Conservation (phyloP, 2,888 invertebrate genomes). For the Nemapogon koenigi region DNA sequence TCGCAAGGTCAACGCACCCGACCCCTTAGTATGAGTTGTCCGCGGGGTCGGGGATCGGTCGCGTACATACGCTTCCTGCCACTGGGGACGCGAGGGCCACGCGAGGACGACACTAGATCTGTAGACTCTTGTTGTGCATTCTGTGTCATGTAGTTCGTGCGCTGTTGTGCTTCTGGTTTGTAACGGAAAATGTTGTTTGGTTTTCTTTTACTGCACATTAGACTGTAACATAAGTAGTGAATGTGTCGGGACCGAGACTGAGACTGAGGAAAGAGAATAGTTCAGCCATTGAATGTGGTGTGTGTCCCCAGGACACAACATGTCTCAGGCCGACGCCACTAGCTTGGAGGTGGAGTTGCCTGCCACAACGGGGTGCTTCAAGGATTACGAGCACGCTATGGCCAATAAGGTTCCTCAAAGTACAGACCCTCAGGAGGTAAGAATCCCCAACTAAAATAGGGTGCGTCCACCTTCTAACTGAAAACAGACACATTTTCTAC, state of each 20-base stretch:
- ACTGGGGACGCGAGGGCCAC: slow-evolving; percentile 1
- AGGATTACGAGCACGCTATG: slow-evolving; percentile 76
- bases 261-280: too few species aligned
- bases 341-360: slow-evolving; percentile 81
- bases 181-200: slow-evolving; percentile 19
- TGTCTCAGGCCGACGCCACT: slow-evolving; percentile 88
- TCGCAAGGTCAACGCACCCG: slow-evolving; percentile 54
- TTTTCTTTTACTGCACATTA: slow-evolving; percentile 31
- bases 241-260: too few species aligned
- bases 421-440: slow-evolving; percentile 49
- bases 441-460: slow-evolving; percentile 19
- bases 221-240: too few species aligned
- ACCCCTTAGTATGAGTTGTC: slow-evolving; percentile 46
- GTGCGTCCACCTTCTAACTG: slow-evolving; percentile 37
- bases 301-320: slow-evolving; percentile 83
- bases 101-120: slow-evolving; percentile 47
- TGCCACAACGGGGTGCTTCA: slow-evolving; percentile 78
- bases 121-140: slow-evolving; percentile 56
- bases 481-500: too few species aligned
- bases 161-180: slow-evolving; percentile 24
- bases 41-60: slow-evolving; percentile 28
- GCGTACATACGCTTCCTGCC: slow-evolving; percentile 54
- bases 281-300: slow-evolving; percentile 33
- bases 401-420: slow-evolving; percentile 42
- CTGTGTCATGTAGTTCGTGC: slow-evolving; percentile 55